Evolutionary conservation across 2,113 vertebrate species (phyloP).

Genomic region (Pseudolaguvia tuberculata): DNA sequence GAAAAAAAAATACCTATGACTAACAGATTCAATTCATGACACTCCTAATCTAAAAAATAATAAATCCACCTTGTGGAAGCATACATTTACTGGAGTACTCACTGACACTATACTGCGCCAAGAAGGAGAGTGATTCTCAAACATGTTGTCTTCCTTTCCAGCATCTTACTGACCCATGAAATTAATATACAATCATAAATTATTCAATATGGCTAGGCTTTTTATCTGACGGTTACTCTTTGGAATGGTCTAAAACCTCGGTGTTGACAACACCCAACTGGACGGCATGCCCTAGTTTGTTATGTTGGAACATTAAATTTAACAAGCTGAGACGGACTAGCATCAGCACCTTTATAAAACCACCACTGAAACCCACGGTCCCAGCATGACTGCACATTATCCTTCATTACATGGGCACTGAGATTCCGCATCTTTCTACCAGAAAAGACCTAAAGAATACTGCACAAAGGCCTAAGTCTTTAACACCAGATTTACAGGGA

Average conservation of each 20-base stretch:
- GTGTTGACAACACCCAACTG: constrained; percentile 60
- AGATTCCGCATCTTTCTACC: constrained; percentile 43
- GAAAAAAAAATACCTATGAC: constrained; percentile 23
- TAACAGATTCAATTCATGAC: constrained; percentile 25
- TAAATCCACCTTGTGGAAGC: background rate
- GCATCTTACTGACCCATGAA: constrained; percentile 56
- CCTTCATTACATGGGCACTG: constrained; percentile 47
- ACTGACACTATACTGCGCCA: background rate
- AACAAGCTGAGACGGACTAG: constrained; percentile 61
- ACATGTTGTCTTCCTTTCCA: constrained; percentile 35
- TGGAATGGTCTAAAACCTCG: constrained; percentile 52
- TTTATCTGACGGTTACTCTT: constrained; percentile 56
- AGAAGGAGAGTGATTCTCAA: constrained; percentile 3
- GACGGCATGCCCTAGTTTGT: constrained; percentile 56
- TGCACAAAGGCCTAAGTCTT: constrained; percentile 52
- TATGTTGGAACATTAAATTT: constrained; percentile 56
- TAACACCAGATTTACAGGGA: constrained; percentile 42
- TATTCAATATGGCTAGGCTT: constrained; percentile 58
- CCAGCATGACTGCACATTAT: constrained; percentile 21
- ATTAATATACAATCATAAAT: constrained; percentile 62
- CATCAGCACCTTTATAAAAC: constrained; percentile 58
- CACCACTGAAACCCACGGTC: constrained; percentile 51
- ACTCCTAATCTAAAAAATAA: constrained; percentile 13
- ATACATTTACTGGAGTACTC: background rate
- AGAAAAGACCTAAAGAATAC: constrained; percentile 53